Percentiles rank a stretch among this genome's conserved stretches.
Conservation (phyloP, 2,888 invertebrate species). For the Lacanobia oleracea region DNA sequence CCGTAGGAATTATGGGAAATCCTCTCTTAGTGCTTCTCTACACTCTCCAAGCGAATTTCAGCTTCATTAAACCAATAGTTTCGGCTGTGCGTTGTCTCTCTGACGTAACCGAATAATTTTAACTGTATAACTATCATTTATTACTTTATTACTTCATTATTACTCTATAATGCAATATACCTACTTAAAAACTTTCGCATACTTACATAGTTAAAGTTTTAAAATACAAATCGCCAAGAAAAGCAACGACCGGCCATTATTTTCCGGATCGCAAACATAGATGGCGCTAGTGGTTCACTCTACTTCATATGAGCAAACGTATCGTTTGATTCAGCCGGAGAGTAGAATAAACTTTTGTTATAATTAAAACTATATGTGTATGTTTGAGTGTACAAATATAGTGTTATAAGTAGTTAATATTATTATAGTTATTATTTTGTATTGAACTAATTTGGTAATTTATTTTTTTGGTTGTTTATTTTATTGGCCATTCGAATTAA, state of each 20-base stretch:
- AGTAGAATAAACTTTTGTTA: conserved; percentile 30
- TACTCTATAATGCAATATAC: no score
- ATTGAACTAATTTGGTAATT: conserved; percentile 4
- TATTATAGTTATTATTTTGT: conserved; percentile 39
- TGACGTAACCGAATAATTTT: no score
- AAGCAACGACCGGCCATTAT: conserved; percentile 15
- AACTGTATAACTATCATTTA: no score
- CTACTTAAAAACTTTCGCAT: neutral
- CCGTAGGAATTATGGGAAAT: no score
- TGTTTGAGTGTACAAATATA: conserved; percentile 18
- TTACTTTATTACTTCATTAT: no score
- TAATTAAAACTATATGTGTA: conserved; percentile 7
- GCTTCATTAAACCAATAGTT: no score
- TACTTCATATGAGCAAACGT: neutral
- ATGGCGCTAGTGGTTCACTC: conserved; percentile 68
- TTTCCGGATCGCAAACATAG: conserved; percentile 63
- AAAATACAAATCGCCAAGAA: neutral
- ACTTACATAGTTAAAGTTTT: neutral
- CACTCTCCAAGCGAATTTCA: no score
- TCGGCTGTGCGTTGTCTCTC: no score
- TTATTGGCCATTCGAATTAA: neutral
- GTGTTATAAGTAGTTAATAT: neutral
- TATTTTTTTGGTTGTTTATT: neutral
- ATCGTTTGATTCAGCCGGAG: neutral
- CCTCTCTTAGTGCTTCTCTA: no score